Evolutionary conservation across 2,797 vertebrate species (phyloP).

Genomic region (Peromyscus nudipes): DNA sequence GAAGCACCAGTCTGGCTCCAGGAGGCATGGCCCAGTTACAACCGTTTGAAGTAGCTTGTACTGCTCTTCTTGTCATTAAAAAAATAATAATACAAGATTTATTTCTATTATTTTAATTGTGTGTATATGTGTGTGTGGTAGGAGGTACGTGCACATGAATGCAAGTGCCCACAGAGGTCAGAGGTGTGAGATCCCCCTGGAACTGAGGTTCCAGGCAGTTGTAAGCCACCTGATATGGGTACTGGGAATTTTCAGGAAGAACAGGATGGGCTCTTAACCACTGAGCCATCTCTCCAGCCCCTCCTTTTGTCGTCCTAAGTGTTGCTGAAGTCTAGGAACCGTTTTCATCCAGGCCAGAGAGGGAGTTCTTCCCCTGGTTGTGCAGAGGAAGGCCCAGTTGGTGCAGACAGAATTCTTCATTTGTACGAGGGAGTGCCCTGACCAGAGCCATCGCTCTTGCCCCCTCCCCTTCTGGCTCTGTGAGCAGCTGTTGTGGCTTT

Average conservation of each 20-base stretch:
- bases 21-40: not conserved
- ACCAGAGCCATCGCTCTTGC: not conserved
- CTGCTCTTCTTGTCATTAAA: not conserved
- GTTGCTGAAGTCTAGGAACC: not conserved
- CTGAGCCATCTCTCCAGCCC: not conserved
- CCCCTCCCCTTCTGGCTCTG: not conserved
- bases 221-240: not conserved
- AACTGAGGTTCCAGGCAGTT: not conserved
- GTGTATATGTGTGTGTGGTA: not conserved
- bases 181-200: not conserved
- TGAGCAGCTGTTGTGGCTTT: not conserved
- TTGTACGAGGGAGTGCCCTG: not conserved
- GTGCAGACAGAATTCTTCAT: not conserved
- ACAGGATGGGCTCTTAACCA: not conserved
- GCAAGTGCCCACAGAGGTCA: not conserved
- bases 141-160: not conserved
- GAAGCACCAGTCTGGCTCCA: not conserved
- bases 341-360: not conserved
- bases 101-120: not conserved
- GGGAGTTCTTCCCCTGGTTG: not conserved
- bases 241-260: not conserved
- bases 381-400: not conserved
- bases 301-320: not conserved
- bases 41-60: not conserved
- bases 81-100: not conserved